A percentile compares a stretch with the other conserved stretches of the same genome.
These are phyloP conservation scores for Andinoacara biseriatus DNA, from an alignment of 2,113 vertebrate genomes.

Conservation along the genomic window DNA sequence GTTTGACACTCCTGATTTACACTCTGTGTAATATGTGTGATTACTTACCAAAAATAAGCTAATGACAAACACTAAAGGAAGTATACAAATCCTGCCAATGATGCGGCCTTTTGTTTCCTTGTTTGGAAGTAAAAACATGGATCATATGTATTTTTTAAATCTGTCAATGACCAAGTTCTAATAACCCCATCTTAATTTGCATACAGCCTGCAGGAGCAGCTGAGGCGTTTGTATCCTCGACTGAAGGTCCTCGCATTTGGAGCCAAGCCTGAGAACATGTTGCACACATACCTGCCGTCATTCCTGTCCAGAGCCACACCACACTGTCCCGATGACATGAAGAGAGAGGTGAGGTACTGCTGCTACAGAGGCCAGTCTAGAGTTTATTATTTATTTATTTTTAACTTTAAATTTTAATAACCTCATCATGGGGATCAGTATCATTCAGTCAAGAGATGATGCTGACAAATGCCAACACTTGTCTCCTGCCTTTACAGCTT, in stretches of 20 bases:
- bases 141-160: too few species aligned
- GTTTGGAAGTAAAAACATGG: not conserved
- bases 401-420: too few species aligned
- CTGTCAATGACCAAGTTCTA: not conserved
- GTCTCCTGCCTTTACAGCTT: not conserved
- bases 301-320: slow-evolving; percentile 92
- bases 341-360: slow-evolving; percentile 85
- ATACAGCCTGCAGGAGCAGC: slow-evolving; percentile 91
- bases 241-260: slow-evolving; percentile 93
- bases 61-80: too few species aligned
- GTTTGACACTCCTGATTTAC: too few species aligned
- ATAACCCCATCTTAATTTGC: not conserved
- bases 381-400: too few species aligned
- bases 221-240: slow-evolving; percentile 89
- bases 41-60: not conserved
- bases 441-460: too few species aligned
- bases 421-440: too few species aligned
- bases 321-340: slow-evolving; percentile 87
- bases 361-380: not conserved
- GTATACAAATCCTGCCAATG: too few species aligned
- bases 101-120: too few species aligned
- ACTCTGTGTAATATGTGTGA: too few species aligned
- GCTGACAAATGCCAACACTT: too few species aligned
- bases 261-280: slow-evolving; percentile 84
- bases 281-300: slow-evolving; percentile 95